These are phyloP conservation scores for Troglohyphantes excavatus DNA, from an alignment of 2,888 invertebrate species.

Conservation along the genomic window DNA sequence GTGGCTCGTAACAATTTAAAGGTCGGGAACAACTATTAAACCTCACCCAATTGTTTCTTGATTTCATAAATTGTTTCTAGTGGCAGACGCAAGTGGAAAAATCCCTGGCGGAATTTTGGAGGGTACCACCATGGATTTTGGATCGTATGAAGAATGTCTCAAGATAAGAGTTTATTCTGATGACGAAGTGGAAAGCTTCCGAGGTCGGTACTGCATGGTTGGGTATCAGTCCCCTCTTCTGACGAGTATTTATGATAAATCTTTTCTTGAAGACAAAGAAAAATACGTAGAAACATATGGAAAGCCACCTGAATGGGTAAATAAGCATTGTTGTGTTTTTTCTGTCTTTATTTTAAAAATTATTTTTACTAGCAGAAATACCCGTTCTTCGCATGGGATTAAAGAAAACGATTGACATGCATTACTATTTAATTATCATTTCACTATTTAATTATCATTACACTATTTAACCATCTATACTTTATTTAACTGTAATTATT, in stretches of 20 bases:
- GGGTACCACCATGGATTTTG: slow-evolving; percentile 82
- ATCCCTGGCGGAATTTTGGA: slow-evolving; percentile 82
- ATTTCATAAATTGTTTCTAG: slow-evolving; percentile 43
- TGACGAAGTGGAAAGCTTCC: slow-evolving; percentile 78
- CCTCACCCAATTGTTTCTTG: too few species aligned
- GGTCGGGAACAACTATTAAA: too few species aligned
- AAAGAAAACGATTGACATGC: too few species aligned
- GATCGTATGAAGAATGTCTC: slow-evolving; percentile 82
- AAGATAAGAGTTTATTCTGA: slow-evolving; percentile 79
- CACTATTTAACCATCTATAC: too few species aligned
- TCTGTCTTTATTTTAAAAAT: too few species aligned
- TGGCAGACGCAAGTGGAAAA: slow-evolving; percentile 72
- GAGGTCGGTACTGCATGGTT: slow-evolving; percentile 81
- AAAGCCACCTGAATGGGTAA: slow-evolving; percentile 71
- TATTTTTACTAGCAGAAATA: too few species aligned
- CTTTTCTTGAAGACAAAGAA: neutral
- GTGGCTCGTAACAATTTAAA: too few species aligned
- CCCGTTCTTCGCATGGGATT: too few species aligned
- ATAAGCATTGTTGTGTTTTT: neutral
- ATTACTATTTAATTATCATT: too few species aligned
- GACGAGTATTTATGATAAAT: neutral
- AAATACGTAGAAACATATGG: slow-evolving; percentile 57
- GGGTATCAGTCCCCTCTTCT: slow-evolving; percentile 61
- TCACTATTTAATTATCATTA: too few species aligned
- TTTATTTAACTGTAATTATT: too few species aligned